Evolutionary conservation across 2,888 invertebrate genomes (phyloP), one percentile per base, ranked within the genome.

Genomic region (Crematogaster levior): DNA sequence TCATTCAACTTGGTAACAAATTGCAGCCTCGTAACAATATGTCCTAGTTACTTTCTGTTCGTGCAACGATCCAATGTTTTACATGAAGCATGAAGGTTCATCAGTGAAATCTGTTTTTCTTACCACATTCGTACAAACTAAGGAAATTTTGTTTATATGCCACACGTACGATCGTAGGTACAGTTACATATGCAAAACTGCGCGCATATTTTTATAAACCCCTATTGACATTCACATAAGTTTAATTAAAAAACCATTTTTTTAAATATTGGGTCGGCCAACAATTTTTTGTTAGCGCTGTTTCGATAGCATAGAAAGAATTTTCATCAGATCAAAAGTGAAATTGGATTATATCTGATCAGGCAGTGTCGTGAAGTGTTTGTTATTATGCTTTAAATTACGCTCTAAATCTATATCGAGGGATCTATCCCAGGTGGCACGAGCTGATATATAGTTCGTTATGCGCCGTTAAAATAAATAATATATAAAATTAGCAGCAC

Each of bases 401-500:
- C 88, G 87, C 83, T 87, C 91, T 91, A 92, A 89, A 85, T 90
- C 89, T 92, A 91, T 92, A 91, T 91, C 89, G 88, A 93, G 91
- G 89, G 91, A 89, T 90, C 91, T 91, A 92, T 87, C 89, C 86
- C 83, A 90, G 90, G 91, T 91, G 92, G 91, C 92, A 93, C 90
- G 89, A 90, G 88, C 90, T 92, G 89, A 90, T 91, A 90, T 83
- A 90, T 87, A 86, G 84, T 86, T 86, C 89, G 86, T 89, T 86
- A 89, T 86, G 86, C 84, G 86, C 84, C 85, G 60, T 86, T 89
- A 88, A 88, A 91, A 88, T 89, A 89, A 88, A 88, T 86, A 91
- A 90, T 79, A 83, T 86, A 89, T 85, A 82, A 85, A 92, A 90
- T 94, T 95, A 96, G 94, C 96, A 96, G 91, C 96, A 95, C 90